Percentiles rank a stretch among this genome's conserved stretches.
These are phyloP conservation scores for Leiothrix lutea DNA, from an alignment of 2,113 vertebrate genomes.

Conservation along the genomic window DNA sequence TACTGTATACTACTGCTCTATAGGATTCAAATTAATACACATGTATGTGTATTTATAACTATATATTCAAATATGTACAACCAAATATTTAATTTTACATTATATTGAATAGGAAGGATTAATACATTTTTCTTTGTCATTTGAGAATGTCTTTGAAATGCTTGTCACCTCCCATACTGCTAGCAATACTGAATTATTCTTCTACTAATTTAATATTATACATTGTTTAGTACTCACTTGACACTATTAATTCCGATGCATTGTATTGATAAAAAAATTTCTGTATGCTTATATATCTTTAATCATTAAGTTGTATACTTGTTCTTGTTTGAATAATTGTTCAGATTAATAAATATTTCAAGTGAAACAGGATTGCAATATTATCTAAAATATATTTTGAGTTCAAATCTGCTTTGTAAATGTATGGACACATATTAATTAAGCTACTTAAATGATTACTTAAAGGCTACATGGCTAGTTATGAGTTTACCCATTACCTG, in stretches of 20 bases:
- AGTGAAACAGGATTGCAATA: background rate
- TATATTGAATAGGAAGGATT: background rate
- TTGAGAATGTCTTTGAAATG: background rate
- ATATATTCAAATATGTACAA: background rate
- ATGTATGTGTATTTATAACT: background rate
- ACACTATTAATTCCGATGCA: background rate
- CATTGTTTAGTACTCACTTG: background rate
- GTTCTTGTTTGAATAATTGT: background rate
- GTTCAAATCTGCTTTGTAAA: background rate
- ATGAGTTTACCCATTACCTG: background rate
- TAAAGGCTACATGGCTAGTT: background rate
- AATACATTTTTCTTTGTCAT: background rate
- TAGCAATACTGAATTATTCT: background rate
- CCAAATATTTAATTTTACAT: background rate
- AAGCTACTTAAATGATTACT: background rate
- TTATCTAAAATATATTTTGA: background rate
- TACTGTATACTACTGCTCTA: background rate
- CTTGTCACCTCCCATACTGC: background rate
- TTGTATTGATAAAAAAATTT: background rate
- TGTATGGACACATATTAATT: background rate
- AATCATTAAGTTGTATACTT: background rate
- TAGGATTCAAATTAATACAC: background rate
- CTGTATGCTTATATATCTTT: background rate
- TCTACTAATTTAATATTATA: background rate
- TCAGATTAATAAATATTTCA: constrained; percentile 3